A percentile compares a stretch with the other conserved stretches of the same genome.
Evolutionary conservation across 2,113 vertebrate genomes (phyloP).

Genomic region (Cyrtonyx montezumae): DNA sequence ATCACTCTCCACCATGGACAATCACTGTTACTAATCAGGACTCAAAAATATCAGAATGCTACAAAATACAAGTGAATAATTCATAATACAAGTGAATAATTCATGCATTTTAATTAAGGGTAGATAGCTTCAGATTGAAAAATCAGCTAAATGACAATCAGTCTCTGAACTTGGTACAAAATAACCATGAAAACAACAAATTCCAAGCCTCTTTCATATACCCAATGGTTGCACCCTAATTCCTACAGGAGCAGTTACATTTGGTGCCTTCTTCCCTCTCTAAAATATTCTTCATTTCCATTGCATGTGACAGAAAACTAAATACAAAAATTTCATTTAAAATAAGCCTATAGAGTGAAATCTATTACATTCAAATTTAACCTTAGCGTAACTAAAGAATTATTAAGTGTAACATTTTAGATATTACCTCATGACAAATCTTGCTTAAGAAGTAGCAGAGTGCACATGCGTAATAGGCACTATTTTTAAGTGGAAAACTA

Average conservation of each 20-base stretch:
- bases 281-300: background rate
- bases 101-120: background rate
- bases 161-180: background rate
- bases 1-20: rapidly evolving
- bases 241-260: background rate
- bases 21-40: background rate
- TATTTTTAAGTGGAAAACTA: background rate
- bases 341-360: background rate
- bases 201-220: background rate
- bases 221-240: background rate
- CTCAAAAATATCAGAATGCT: background rate
- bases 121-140: background rate
- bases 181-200: background rate
- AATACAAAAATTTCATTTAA: background rate
- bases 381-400: rapidly evolving
- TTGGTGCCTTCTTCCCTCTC: background rate
- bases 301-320: background rate
- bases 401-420: background rate
- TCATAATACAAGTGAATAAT: background rate
- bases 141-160: background rate
- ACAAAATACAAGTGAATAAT: background rate
- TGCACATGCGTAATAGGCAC: rapidly evolving
- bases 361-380: background rate
- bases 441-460: background rate
- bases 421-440: background rate